A percentile compares a stretch with the other conserved stretches of the same genome.
phyloP scores from a whole-genome alignment of 2,888 invertebrate genomes.

The Gibbula magus region DNA sequence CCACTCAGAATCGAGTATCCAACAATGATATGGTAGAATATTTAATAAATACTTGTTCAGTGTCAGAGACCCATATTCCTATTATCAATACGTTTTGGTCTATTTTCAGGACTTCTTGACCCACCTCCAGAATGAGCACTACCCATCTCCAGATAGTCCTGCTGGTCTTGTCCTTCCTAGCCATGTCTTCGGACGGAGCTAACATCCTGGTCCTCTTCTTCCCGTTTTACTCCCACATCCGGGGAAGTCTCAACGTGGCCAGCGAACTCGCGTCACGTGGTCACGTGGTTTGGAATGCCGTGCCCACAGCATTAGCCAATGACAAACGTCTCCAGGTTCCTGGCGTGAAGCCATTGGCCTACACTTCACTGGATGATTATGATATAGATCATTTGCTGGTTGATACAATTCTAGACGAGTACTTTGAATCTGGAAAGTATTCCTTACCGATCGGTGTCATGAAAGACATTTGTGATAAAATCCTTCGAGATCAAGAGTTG shows the following conservation, averaged over 20 bases:
- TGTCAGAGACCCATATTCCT: no score
- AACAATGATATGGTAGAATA: no score
- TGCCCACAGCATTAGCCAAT: not conserved
- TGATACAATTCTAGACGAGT: not conserved
- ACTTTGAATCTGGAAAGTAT: not conserved
- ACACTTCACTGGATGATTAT: not conserved
- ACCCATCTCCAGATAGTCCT: no score
- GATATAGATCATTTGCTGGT: not conserved
- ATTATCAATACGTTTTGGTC: no score
- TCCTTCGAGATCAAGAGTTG: not conserved
- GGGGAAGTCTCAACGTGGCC: not conserved
- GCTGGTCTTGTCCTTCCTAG: no score
- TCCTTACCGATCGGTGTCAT: not conserved
- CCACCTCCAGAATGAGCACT: no score
- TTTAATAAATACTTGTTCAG: no score
- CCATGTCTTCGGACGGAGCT: not conserved
- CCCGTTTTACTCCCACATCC: not conserved
- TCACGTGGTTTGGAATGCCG: conserved; percentile 4
- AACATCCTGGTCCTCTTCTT: not conserved
- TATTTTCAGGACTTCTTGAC: no score
- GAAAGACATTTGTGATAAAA: not conserved
- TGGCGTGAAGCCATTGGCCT: not conserved
- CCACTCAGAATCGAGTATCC: no score
- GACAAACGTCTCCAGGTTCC: not conserved
- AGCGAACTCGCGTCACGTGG: not conserved